A percentile compares a stretch with the other conserved stretches of the same genome.
Evolutionary conservation across 2,113 vertebrate genomes (phyloP).

Genomic region (Xiphophorus couchianus): DNA sequence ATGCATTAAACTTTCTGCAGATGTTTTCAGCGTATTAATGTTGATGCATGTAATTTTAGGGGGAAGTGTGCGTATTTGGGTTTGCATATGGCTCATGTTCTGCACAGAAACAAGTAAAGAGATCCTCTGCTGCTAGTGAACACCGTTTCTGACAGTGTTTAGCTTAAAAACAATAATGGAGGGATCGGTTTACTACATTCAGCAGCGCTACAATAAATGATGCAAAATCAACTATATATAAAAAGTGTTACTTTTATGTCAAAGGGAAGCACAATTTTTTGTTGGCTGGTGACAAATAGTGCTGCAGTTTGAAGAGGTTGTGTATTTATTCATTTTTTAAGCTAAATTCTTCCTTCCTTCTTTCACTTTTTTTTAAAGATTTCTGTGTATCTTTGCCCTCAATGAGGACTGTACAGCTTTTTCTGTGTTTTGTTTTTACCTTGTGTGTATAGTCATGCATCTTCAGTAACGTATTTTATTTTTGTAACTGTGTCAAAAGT

Average conservation of each 20-base stretch:
- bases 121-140: constrained; percentile 45
- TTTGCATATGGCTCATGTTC: constrained; percentile 40
- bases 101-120: constrained; percentile 46
- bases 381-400: constrained; percentile 92
- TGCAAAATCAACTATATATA: constrained; percentile 64
- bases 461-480: constrained; percentile 85
- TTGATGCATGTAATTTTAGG: constrained; percentile 39
- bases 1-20: constrained; percentile 34
- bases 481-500: constrained; percentile 85
- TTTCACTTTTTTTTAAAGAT: constrained; percentile 82
- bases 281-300: constrained; percentile 64
- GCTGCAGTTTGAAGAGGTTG: constrained; percentile 73
- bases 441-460: constrained; percentile 85
- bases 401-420: constrained; percentile 92
- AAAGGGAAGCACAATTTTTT: constrained; percentile 74
- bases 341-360: constrained; percentile 66
- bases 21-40: constrained; percentile 38
- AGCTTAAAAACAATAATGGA: constrained; percentile 40
- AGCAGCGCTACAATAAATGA: constrained; percentile 37
- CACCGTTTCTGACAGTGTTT: constrained; percentile 65
- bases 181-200: constrained; percentile 38
- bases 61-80: constrained; percentile 30
- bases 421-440: constrained; percentile 79
- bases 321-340: constrained; percentile 62
- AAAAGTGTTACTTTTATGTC: constrained; percentile 63